Evolutionary conservation across 2,888 invertebrate species (phyloP), one percentile per base, ranked within the genome.

Genomic region (Enchytraeus crypticus): DNA sequence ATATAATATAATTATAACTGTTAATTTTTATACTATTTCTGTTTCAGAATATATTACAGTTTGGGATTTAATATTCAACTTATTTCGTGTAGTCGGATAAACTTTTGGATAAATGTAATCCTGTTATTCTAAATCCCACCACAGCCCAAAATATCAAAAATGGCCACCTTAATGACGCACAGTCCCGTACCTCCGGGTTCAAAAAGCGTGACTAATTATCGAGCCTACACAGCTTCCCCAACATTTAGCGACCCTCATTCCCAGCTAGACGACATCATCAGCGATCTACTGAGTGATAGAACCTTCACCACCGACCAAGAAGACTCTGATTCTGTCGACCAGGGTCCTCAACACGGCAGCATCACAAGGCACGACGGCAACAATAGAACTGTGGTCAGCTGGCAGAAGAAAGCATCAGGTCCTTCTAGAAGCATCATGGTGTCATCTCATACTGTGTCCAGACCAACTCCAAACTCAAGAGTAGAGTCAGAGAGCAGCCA

Each of bases 211-310:
- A n/a, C n/a, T n/a, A 47, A 23, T 23, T 47, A 11, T 11, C 49
- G 49, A 11, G 8, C 5, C 21, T 47, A 21, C 49, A 47, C 21
- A 23, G 23, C 21, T 23, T 47, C 49, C 49, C 49, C 49, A 8
- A 23, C 11, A 11, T 23, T 47, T 8, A 47, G 49, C 26, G 23
- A 11, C 49, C 8, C 8, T 23, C 49, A 47, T 8, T 14, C 49
- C 18, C 74, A 78, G 66, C 65, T 78, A 45, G 78, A 78, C 67
- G 74, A 74, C 51, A 73, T 78, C 59, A 66, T 78, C 34, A 74
- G 72, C 63, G 77, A 77, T 66, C 67, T 78, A 57, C 71, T 78
- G 47, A 73, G 73, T 47, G 74, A 77, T 45, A 71, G 72, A 63
- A 69, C 70, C 34, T 70, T 68, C 53, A 47, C 21, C 14, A 47